phyloP scores from a whole-genome alignment of 2,888 invertebrate genomes.

The Xanthorhoe spadicearia region DNA sequence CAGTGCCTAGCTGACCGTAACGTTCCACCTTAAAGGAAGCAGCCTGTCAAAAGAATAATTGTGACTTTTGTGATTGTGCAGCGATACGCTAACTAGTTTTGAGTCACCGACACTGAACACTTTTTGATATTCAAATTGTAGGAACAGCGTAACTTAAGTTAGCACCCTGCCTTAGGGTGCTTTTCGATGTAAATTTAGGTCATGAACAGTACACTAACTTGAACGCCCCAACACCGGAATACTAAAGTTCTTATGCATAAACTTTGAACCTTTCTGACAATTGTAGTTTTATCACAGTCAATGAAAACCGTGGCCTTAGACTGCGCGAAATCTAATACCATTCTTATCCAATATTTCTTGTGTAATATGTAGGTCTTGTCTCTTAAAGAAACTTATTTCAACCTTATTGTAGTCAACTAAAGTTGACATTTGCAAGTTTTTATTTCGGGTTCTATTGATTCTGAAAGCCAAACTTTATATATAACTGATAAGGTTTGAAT shows the following conservation, averaged over 20 bases:
- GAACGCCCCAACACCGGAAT: background rate
- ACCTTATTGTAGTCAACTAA: conserved; percentile 8
- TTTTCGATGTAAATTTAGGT: too few species aligned
- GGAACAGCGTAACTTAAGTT: too few species aligned
- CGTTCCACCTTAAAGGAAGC: too few species aligned
- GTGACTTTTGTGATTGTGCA: background rate
- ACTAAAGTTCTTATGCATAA: background rate
- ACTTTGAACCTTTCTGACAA: background rate
- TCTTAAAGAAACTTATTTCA: background rate
- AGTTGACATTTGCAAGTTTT: background rate
- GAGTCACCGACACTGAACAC: too few species aligned
- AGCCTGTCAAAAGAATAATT: too few species aligned
- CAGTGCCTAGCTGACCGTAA: too few species aligned
- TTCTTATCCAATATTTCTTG: conserved; percentile 11
- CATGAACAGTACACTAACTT: too few species aligned
- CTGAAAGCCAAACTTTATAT: background rate
- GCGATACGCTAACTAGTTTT: too few species aligned
- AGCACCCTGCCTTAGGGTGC: too few species aligned
- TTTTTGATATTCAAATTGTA: too few species aligned
- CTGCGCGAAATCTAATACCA: conserved; percentile 22
- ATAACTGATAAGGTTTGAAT: background rate
- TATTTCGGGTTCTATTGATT: background rate
- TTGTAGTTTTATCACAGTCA: conserved; percentile 13
- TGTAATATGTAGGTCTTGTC: background rate
- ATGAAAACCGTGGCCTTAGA: conserved; percentile 15